Percentiles rank a stretch among this genome's conserved stretches.
Conservation (phyloP, 1,140 invertebrate species). For the Semibalanus balanoides region DNA sequence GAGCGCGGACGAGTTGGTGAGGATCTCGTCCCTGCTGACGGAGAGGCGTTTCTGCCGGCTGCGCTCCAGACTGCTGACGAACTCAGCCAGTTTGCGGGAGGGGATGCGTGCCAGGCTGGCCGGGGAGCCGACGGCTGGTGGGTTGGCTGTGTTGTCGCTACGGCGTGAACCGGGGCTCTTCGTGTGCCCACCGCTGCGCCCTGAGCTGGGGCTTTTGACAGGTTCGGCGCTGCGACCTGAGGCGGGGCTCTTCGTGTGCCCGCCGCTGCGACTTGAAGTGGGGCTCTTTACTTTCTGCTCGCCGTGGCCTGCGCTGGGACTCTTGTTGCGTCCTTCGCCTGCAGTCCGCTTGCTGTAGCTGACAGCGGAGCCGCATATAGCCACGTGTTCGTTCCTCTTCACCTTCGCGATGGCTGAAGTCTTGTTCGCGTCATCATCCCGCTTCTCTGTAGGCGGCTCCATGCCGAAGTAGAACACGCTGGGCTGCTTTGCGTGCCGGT, state of each 20-base stretch:
- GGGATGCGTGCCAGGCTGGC: conserved; percentile 1
- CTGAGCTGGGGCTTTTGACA: no score
- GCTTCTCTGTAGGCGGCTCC: neutral
- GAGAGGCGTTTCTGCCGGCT: neutral
- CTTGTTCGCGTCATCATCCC: neutral
- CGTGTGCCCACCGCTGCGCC: no score
- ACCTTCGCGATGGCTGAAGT: neutral
- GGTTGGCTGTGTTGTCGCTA: no score
- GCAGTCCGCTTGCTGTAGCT: neutral
- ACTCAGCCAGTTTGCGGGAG: neutral
- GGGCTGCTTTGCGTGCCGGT: neutral
- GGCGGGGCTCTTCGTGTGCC: no score
- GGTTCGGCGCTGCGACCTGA: no score
- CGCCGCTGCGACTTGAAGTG: no score
- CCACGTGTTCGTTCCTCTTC: neutral
- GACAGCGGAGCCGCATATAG: neutral
- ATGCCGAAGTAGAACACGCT: neutral
- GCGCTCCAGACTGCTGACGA: neutral
- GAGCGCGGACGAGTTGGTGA: conserved; percentile 1
- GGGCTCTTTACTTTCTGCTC: no score
- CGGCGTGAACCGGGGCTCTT: no score
- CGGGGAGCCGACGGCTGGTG: no score
- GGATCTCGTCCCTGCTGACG: neutral
- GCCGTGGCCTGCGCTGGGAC: neutral
- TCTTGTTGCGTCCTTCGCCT: neutral